Base-by-base conservation (phyloP, 23 tunicate genomes). In the Ascidia mentula region DNA sequence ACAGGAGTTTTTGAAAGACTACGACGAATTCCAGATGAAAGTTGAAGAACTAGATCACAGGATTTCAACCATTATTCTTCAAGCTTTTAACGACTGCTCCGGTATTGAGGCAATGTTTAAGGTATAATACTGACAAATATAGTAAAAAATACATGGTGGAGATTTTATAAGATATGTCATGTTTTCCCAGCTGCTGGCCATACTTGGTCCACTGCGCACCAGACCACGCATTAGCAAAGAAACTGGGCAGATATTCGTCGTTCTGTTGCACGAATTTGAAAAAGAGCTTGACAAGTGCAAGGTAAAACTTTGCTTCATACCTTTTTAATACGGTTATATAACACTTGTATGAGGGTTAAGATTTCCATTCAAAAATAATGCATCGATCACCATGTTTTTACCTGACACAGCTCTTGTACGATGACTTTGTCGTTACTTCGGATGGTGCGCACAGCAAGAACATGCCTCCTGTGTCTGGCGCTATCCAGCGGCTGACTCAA, bases 41-140 rank as follows among this genome's bases (percentile, higher is more conserved):
- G 53, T 87, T 9, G 81, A 78, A 69, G 97, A 92, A 74, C 45
- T 92, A 69, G 97, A 92, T 60, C 76, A 87, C 74, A 61, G 92
- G 1, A 17, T 92, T 53, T 45, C 92, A 33, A 79, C 91, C 18
- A 75, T 87, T 24, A 82, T 87, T 77, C 42, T 74, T 12, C 88
- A 82, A 46, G 97, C 97, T 35, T 92, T 92, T 72, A 40, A 82
- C 65, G 92, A 87, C 40, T 87, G 92, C 36, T 92, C 97, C 2
- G 97, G 97, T 32, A 60, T 92, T 0, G 97, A 92, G 65, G 85
- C 77, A 40, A 92, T 92, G 97, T 92, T 92, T 46, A 92, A 92
- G 87, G 97, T 92, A 69, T 42, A 42, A 42, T 15, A 42, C 53
- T 42, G 53, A 9, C 15, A 42, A 15, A 42, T 9, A 9, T 15